Percentiles rank a stretch among this genome's conserved stretches.
These are phyloP conservation scores for Petromus typicus DNA, from an alignment of 2,113 vertebrate species.

Conservation along the genomic window DNA sequence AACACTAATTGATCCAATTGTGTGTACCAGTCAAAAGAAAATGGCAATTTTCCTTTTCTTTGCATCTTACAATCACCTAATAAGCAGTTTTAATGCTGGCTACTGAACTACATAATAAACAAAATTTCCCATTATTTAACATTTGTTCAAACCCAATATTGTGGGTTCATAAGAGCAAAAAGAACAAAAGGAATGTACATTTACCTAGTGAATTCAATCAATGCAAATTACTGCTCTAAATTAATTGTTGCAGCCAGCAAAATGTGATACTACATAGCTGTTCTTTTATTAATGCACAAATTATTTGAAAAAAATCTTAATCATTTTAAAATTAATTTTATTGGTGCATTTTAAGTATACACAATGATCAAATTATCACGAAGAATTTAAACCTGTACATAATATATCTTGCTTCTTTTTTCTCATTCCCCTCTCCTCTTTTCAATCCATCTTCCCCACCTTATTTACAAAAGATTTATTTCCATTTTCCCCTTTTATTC, in stretches of 20 bases:
- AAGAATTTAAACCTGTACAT: neutral
- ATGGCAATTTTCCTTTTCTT: conserved; percentile 59
- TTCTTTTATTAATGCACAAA: neutral
- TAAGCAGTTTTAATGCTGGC: conserved; percentile 28
- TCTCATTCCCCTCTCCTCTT: neutral
- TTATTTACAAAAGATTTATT: neutral
- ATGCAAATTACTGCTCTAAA: conserved; percentile 41
- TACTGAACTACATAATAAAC: conserved; percentile 65
- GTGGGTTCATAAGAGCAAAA: neutral
- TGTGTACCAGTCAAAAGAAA: conserved; percentile 38
- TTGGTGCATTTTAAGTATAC: neutral
- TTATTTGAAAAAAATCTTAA: neutral
- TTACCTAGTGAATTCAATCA: conserved; percentile 48
- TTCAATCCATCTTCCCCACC: neutral
- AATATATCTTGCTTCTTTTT: neutral
- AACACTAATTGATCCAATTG: conserved; percentile 51
- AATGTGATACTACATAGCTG: conserved; percentile 29
- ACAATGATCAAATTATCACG: neutral
- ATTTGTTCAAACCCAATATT: conserved; percentile 61
- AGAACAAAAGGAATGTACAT: conserved; percentile 21
- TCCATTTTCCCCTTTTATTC: neutral
- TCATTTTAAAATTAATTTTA: neutral
- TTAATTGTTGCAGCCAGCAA: conserved; percentile 65
- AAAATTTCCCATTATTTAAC: conserved; percentile 64
- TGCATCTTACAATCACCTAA: conserved; percentile 57